Evolutionary conservation across 2,113 vertebrate species (phyloP).

Genomic region (Chelonoidis abingdonii): DNA sequence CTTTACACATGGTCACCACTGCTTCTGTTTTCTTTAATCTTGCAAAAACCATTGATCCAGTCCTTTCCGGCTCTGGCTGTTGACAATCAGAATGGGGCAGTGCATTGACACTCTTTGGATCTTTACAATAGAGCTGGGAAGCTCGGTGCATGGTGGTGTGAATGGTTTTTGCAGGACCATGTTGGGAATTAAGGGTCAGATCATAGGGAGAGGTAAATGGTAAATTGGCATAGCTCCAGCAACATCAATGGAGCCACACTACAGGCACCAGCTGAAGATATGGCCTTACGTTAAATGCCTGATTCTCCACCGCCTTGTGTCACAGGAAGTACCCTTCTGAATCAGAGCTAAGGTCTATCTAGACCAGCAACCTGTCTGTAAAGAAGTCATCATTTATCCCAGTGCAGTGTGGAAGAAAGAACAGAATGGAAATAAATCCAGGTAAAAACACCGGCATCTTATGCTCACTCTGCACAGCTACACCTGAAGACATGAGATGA

Average conservation of each 20-base stretch:
- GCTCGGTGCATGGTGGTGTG: not conserved
- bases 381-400: not conserved
- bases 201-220: not conserved
- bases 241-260: not conserved
- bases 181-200: too few relatives aligned
- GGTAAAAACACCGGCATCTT: constrained; percentile 13
- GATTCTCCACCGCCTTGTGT: rapidly evolving
- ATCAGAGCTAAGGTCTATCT: not conserved
- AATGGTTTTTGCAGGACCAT: not conserved
- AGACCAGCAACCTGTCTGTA: not conserved
- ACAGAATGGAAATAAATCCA: not conserved
- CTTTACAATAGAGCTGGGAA: not conserved
- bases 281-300: rapidly evolving
- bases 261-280: not conserved
- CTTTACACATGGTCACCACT: not conserved
- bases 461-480: not conserved
- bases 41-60: not conserved
- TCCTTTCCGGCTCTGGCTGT: not conserved
- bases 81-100: too few relatives aligned
- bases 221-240: not conserved
- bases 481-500: constrained; percentile 60
- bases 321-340: not conserved
- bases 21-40: not conserved
- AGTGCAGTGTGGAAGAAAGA: rapidly evolving
- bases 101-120: too few relatives aligned